phyloP scores from a whole-genome alignment of 2,797 vertebrate species.

The Basileuterus tristriatus region DNA sequence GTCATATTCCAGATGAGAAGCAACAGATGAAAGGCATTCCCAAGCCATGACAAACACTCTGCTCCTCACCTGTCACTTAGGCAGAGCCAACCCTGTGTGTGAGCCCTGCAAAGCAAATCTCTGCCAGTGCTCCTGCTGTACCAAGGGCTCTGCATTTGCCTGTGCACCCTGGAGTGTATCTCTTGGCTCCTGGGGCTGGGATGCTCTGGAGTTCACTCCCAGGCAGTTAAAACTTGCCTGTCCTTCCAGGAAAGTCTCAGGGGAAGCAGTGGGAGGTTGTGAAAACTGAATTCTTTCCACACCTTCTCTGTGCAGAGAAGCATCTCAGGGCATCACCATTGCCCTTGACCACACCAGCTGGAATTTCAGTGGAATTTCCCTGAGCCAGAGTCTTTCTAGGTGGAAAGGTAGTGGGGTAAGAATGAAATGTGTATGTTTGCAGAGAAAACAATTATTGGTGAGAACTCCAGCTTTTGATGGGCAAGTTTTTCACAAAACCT shows the following conservation, averaged over 20 bases:
- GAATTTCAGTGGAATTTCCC: background rate
- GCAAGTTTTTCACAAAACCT: background rate
- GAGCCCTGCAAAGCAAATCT: background rate
- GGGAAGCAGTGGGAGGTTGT: background rate
- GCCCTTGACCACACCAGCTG: background rate
- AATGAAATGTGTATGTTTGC: background rate
- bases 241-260: background rate
- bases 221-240: background rate
- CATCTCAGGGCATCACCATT: background rate
- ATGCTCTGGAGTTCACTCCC: background rate
- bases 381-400: background rate
- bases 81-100: background rate
- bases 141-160: background rate
- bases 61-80: background rate
- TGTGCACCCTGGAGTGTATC: fast-evolving
- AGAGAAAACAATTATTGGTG: background rate
- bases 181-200: background rate
- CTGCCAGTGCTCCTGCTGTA: background rate
- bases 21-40: background rate
- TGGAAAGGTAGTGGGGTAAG: background rate
- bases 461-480: background rate
- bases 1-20: background rate
- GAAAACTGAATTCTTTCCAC: background rate
- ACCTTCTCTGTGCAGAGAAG: background rate
- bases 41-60: background rate